These are phyloP conservation scores for Hoplostethus atlanticus DNA, from an alignment of 2,797 vertebrate genomes.

Conservation along the genomic window DNA sequence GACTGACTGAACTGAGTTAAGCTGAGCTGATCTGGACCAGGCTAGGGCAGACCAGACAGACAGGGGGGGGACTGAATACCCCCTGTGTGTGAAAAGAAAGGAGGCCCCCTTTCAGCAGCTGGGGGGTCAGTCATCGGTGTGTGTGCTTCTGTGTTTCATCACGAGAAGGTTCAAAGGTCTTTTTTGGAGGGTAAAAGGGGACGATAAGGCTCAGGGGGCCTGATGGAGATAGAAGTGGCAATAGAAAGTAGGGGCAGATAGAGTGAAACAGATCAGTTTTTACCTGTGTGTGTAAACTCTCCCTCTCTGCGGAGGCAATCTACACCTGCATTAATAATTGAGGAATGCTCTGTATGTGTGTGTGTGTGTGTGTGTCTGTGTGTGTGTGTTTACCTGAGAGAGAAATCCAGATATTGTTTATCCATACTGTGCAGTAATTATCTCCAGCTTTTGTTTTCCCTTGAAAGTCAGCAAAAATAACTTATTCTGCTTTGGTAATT, in stretches of 20 bases:
- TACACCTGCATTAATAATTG: constrained; percentile 79
- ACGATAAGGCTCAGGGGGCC: constrained; percentile 50
- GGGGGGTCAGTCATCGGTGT: constrained; percentile 45
- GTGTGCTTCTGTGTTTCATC: constrained; percentile 36
- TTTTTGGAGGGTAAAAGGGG: constrained; percentile 34
- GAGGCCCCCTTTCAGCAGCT: constrained; percentile 53
- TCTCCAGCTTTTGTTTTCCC: constrained; percentile 31
- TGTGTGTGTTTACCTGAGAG: constrained; percentile 29
- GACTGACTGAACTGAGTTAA: constrained; percentile 67
- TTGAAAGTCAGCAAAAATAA: constrained; percentile 49
- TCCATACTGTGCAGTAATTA: constrained; percentile 48
- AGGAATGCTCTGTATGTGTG: constrained; percentile 51
- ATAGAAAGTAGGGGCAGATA: constrained; percentile 61
- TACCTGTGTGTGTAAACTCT: constrained; percentile 70
- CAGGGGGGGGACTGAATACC: constrained; percentile 53
- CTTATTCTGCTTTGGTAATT: constrained; percentile 19
- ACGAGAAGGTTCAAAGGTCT: constrained; percentile 46
- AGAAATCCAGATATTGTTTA: constrained; percentile 58
- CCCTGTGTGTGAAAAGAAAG: constrained; percentile 59
- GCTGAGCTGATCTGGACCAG: constrained; percentile 51
- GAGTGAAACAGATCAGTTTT: constrained; percentile 67
- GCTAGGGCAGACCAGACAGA: constrained; percentile 51
- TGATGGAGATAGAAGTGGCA: constrained; percentile 58
- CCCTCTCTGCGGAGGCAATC: constrained; percentile 72
- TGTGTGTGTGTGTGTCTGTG: constrained; percentile 15